Evolutionary conservation across 2,888 invertebrate genomes (phyloP), one percentile per base, ranked within the genome.

Genomic region (Torymus auratus): DNA sequence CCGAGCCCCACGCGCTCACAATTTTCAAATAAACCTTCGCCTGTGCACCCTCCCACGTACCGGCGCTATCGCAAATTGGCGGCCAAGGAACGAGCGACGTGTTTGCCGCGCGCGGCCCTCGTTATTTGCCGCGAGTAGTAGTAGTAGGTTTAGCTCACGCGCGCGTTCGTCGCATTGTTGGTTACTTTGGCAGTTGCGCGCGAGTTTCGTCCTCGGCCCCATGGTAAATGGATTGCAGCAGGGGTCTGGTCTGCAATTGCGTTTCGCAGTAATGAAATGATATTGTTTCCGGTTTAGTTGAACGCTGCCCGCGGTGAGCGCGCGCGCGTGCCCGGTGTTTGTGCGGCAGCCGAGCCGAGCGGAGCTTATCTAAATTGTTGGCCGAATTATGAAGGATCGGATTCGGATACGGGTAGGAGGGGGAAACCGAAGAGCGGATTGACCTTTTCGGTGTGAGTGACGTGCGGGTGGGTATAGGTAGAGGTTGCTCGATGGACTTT

Each of bases 91-190:
- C 62, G 76, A 69, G 69, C 23, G 60, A 58, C 56, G 55, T 50
- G 69, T 52, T 56, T 28, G 64, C 56, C 52, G 23, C 23, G 58
- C 41, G 52, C 50, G 10, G 20, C 50, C 68, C 70, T 70, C 71
- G 71, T 71, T 76, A 67, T 71, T 80, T 67, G 75, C 67, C 62
- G 17, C 71, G 61, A 80, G 76, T 80, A 80, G 80, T 80, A 28
- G 28, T 23, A 23, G 7, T 2, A 41, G 41, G 41, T 5, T 41
- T 41, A 41, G 41, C 41, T 7, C 41, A 1, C 41, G 1, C 7
- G 41, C 1, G 41, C 41, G 41, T 80, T 23, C 12, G 14, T 50
- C 23, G 5, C 69, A 71, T 70, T 80, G 65, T 60, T 75, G 70
- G 65, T 71, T 75, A 75, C 80, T 80, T 75, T 67, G 65, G 23